phyloP scores from a whole-genome alignment of 2,888 invertebrate genomes.

The Metallyticus violacea region DNA sequence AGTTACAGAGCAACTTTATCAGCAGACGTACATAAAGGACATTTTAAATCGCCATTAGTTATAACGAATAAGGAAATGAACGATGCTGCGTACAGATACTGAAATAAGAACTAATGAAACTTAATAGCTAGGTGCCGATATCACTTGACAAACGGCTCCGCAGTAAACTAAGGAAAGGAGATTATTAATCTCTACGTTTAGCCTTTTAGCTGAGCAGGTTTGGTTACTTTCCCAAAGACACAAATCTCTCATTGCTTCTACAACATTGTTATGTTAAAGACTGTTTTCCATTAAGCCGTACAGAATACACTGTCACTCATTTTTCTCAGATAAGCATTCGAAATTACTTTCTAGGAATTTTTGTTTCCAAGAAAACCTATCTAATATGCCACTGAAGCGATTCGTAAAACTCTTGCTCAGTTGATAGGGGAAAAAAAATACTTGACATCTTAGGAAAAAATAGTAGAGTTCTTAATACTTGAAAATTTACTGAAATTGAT shows the following conservation, averaged over 20 bases:
- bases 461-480: no score
- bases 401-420: no score
- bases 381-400: no score
- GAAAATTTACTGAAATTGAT: no score
- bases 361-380: no score
- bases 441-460: no score
- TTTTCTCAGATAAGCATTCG: no score
- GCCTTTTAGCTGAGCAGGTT: not conserved
- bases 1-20: not conserved
- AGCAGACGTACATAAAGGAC: not conserved
- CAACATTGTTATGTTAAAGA: not conserved
- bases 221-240: not conserved
- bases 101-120: not conserved
- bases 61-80: not conserved
- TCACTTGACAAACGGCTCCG: not conserved
- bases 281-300: no score
- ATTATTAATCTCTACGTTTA: not conserved
- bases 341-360: no score
- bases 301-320: no score
- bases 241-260: not conserved
- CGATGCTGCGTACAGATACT: not conserved
- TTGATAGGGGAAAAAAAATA: no score
- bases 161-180: not conserved
- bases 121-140: not conserved
- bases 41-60: not conserved